phyloP scores from a whole-genome alignment of 2,797 vertebrate species.

The Chaenodraco wilsoni region DNA sequence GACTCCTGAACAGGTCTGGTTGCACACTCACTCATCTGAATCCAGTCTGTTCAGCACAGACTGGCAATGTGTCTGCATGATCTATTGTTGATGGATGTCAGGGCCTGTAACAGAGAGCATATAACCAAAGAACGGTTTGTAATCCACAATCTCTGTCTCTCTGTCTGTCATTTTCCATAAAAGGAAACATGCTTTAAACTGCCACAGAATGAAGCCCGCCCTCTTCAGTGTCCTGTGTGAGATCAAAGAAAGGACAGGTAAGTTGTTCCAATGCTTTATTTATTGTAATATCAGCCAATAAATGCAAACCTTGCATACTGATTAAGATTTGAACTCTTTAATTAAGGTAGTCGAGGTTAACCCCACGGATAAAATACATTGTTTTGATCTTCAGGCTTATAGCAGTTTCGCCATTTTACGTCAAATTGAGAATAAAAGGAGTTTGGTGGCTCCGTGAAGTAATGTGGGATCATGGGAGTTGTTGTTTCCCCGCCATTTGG shows the following conservation, averaged over 20 bases:
- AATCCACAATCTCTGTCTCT: constrained; percentile 8
- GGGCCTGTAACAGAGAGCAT: background rate
- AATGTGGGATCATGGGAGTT: too few relatives aligned
- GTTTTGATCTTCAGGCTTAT: background rate
- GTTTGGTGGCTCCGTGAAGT: too few relatives aligned
- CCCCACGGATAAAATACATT: background rate
- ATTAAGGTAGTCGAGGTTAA: background rate
- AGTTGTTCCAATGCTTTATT: background rate
- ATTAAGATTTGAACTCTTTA: background rate
- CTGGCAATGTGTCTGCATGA: constrained; percentile 1
- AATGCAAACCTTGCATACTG: constrained; percentile 10
- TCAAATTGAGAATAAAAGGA: background rate
- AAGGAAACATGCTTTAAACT: constrained; percentile 87
- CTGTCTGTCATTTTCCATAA: constrained; percentile 10
- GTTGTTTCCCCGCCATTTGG: too few relatives aligned
- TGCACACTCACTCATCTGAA: constrained; percentile 13
- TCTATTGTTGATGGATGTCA: constrained; percentile 3
- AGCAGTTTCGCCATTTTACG: background rate
- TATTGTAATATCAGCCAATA: background rate
- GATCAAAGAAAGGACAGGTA: constrained; percentile 87
- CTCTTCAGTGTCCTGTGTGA: constrained; percentile 87
- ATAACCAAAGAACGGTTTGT: background rate
- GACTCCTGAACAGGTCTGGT: constrained; percentile 4
- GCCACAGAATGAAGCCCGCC: constrained; percentile 86
- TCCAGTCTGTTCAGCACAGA: background rate